phyloP scores from a whole-genome alignment of 2,797 vertebrate genomes.

The Danio albolineatus region DNA sequence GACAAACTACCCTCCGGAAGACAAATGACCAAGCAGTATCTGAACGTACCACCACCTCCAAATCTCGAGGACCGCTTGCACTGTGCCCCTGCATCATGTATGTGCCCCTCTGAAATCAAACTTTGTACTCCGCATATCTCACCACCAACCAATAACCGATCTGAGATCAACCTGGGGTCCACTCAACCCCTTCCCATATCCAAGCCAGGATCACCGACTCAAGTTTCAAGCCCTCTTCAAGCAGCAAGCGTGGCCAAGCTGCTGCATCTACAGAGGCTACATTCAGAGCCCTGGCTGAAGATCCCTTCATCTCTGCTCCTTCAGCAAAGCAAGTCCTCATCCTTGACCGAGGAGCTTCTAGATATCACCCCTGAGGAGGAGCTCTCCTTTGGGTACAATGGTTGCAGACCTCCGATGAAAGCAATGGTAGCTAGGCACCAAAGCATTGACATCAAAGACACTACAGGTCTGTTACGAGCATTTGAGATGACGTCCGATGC shows the following conservation, averaged over 20 bases:
- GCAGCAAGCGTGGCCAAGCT: constrained; percentile 72
- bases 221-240: constrained; percentile 64
- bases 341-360: constrained; percentile 80
- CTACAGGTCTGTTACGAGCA: constrained; percentile 73
- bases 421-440: constrained; percentile 78
- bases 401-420: constrained; percentile 65
- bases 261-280: constrained; percentile 72
- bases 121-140: constrained; percentile 70
- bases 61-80: constrained; percentile 75
- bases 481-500: constrained; percentile 70
- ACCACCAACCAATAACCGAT: constrained; percentile 65
- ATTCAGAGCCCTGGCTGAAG: constrained; percentile 82
- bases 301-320: constrained; percentile 73
- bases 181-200: constrained; percentile 56
- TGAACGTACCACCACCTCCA: constrained; percentile 83
- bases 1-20: constrained; percentile 82
- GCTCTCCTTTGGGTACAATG: constrained; percentile 72
- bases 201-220: constrained; percentile 73
- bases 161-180: constrained; percentile 59
- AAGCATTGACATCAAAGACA: constrained; percentile 84
- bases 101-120: constrained; percentile 78
- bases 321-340: constrained; percentile 80
- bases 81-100: constrained; percentile 62
- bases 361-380: constrained; percentile 79
- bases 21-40: constrained; percentile 86